Evolutionary conservation across 2,797 vertebrate genomes (phyloP), one percentile per base, ranked within the genome.

Genomic region (Halcyon smyrnensis): DNA sequence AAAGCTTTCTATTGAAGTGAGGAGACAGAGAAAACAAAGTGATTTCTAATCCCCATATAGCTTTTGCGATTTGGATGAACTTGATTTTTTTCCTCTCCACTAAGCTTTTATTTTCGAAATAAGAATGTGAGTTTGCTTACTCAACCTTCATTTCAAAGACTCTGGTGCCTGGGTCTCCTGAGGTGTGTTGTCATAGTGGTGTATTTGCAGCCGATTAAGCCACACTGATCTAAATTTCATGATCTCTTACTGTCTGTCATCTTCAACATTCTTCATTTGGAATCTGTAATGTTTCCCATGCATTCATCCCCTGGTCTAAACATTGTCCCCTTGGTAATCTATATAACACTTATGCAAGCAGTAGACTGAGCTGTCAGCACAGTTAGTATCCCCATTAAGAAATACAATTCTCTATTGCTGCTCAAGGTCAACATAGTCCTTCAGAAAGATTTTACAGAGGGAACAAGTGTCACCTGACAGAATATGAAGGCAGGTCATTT

Each of bases 171-270:
- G 30, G 30, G 24, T 92, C 84, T 96, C 92, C 88, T 57, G 78
- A 60, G 80, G 39, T 0, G 0, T 73, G 15, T 45, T 94, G 79
- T 87, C 92, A 84, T 24, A 85, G 63, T 87, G 70, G 84, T 65
- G 62, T 70, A 74, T 39, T 94, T 95, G 56, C 68, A 93, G 70
- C 73, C 85, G 86, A 94, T 95, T 95, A 94, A 91, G 57, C 60
- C 63, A 77, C 62, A 88, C 37, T 84, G 65, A 93, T 90, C 74
- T 90, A 87, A 92, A 96, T 96, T 94, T 95, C 75, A 91, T 89
- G 79, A 94, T 95, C 76, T 90, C 60, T 94, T 93, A 54, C 71
- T 93, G 69, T 92, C 81, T 95, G 60, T 92, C 87, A 91, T 90
- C 81, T 84, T 92, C 76, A 91, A 39, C 67, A 74, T 67, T 51